phyloP scores from a whole-genome alignment of 2,888 invertebrate genomes.

The Hyppa rectilinea region DNA sequence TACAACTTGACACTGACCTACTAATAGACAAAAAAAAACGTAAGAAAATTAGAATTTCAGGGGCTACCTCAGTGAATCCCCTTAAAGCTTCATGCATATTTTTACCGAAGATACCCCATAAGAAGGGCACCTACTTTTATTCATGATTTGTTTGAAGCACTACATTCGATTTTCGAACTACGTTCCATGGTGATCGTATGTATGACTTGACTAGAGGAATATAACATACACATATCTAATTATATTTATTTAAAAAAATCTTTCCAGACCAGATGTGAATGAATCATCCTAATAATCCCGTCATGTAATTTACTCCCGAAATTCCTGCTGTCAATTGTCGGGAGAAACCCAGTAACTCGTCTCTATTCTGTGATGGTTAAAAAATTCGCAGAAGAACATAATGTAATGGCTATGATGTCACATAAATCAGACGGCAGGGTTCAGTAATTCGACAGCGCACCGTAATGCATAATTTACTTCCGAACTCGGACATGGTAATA shows the following conservation, averaged over 20 bases:
- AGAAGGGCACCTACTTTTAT: neutral
- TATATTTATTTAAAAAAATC: neutral
- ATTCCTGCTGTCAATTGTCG: slow-evolving; percentile 65
- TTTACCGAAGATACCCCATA: neutral
- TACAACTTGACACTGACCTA: too few relatives aligned
- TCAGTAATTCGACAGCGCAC: slow-evolving; percentile 61
- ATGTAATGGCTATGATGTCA: slow-evolving; percentile 63
- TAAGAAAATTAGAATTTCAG: too few relatives aligned
- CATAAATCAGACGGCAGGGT: slow-evolving; percentile 73
- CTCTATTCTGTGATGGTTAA: slow-evolving; percentile 63
- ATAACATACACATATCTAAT: neutral
- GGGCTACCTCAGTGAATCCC: too few relatives aligned
- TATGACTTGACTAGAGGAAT: neutral
- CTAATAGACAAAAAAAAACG: too few relatives aligned
- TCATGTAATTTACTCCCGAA: slow-evolving; percentile 36
- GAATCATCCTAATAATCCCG: neutral
- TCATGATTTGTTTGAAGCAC: neutral
- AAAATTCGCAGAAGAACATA: slow-evolving; percentile 55
- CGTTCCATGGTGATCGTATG: neutral
- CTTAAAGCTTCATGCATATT: neutral
- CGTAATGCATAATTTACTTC: slow-evolving; percentile 69
- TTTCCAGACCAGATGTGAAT: neutral
- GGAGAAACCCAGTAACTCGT: slow-evolving; percentile 57
- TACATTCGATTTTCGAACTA: neutral
- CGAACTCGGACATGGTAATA: slow-evolving; percentile 32